A percentile compares a stretch with the other conserved stretches of the same genome.
Evolutionary conservation across 2,888 invertebrate genomes (phyloP).

Genomic region (Oconnorella tubifera): DNA sequence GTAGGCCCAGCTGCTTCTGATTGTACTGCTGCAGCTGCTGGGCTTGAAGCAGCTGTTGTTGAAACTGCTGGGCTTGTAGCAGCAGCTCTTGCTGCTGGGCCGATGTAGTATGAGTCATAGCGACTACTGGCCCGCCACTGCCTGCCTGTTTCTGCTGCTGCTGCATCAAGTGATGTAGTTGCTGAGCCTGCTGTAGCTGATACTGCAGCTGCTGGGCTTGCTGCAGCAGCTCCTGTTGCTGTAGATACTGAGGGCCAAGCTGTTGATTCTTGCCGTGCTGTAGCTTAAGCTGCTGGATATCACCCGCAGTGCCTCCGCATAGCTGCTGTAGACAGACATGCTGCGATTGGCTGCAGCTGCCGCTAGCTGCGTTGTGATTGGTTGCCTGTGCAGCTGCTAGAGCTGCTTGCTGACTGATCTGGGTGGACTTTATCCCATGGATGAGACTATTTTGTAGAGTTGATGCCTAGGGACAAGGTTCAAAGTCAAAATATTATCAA

Average conservation of each 20-base stretch:
- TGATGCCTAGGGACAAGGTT: no score
- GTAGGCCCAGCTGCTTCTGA: constrained; percentile 19
- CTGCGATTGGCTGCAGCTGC: constrained; percentile 1
- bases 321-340: constrained; percentile 9
- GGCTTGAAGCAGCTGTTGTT: constrained; percentile 32
- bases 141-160: constrained; percentile 19
- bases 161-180: constrained; percentile 26
- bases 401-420: no score
- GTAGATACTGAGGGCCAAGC: constrained; percentile 36
- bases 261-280: constrained; percentile 33
- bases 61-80: constrained; percentile 36
- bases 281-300: constrained; percentile 31
- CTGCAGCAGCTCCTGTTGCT: constrained; percentile 33
- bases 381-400: constrained; percentile 56
- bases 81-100: constrained; percentile 35
- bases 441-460: no score
- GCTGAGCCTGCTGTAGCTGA: constrained; percentile 32
- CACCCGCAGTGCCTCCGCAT: constrained; percentile 13
- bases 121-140: background rate
- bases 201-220: constrained; percentile 34
- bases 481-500: no score
- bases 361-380: constrained; percentile 45
- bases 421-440: no score
- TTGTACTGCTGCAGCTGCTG: constrained; percentile 34
- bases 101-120: constrained; percentile 5